Evolutionary conservation across 2,113 vertebrate species (phyloP), one percentile per base, ranked within the genome.

Genomic region (Vanacampus margaritifer): DNA sequence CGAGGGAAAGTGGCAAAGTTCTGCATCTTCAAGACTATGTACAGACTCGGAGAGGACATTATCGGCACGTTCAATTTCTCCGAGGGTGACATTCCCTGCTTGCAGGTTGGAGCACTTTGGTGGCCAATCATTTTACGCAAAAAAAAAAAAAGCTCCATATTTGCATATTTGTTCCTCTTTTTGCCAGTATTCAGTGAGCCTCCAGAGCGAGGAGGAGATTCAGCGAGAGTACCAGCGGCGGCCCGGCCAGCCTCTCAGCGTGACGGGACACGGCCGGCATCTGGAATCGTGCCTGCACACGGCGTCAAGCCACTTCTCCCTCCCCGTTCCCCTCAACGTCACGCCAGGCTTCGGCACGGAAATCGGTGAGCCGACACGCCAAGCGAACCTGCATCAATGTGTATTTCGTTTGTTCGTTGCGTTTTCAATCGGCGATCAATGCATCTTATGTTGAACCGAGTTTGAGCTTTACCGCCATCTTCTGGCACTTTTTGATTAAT

Each of bases 241-340:
- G 6, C 90, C 91, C 0, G 93, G 92, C 2, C 92, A 96, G 77
- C 84, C 92, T 0, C 62, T 92, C 46, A 94, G 94, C 36, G 93
- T 95, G 73, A 93, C 92, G 0, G 92, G 93, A 2, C 97, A 98
- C 0, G 96, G 95, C 0, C 93, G 95, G 1, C 97, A 98, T 84
- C 86, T 96, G 72, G 97, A 99, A 87, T 93, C 96, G 74, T 99
- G 97, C 83, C 91, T 99, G n/a, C 96, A 99, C 88, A 98, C 96
- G 0, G 94, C 95, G 0, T 93, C 93, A 84, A 96, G 94, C 78
- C 95, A 96, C 89, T 98, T 98, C 90, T 97, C 93, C 69, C 89
- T 99, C 21, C 97, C 96, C n/a, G 89, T 98, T 53, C 97, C 97
- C 0, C 95, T 99, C 39, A 93, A 94, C 69, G 96, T 95, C 5